Evolutionary conservation across 2,888 invertebrate genomes (phyloP), one percentile per base, ranked within the genome.

Genomic region (Drosophila melanosoma): DNA sequence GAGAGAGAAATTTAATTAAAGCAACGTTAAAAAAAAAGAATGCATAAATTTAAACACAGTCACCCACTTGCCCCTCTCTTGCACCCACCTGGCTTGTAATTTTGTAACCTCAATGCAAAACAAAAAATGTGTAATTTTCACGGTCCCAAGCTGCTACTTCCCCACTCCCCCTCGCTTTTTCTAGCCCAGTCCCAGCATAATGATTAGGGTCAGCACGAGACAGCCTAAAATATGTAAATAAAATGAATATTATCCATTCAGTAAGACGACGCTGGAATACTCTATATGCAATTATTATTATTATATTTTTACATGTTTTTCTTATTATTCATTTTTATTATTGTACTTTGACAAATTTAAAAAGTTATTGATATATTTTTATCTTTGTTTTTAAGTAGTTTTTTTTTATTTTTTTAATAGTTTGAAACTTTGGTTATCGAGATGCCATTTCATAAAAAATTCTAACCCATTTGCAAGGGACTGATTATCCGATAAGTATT

Each of bases 1-100:
- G 15, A 45, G 23, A 76, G 83, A 90, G 87, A 87, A 87, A 87
- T 87, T 87, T 87, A 90, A 87, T 87, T 87, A 90, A 87, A 87
- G 89, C 81, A 81, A 70, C 81, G 76, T 80, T 62, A 71, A 71
- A 52, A 63, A 79, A 74, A 76, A 69, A 73, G 80, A 79, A 75
- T 79, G 90, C 81, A 89, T 86, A 86, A 85, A 86, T 89, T 87
- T 74, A 81, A 73, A 76, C 69, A 29, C 38, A 26, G 36, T 26
- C 68, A 56, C 38, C 3, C 15, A 40, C 51, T 36, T 5, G 29
- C 36, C 26, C 40, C 11, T 38, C n/a, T 17, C 32, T 70, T 56
- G 62, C 79, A 69, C 69, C 81, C 81, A 80, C 87, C 89, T 86
- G 78, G 83, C 78, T 70, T 83, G 70, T 79, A 73, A 73, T 62